Evolutionary conservation across 2,113 vertebrate genomes (phyloP), one percentile per base, ranked within the genome.

Genomic region (Apus apus): DNA sequence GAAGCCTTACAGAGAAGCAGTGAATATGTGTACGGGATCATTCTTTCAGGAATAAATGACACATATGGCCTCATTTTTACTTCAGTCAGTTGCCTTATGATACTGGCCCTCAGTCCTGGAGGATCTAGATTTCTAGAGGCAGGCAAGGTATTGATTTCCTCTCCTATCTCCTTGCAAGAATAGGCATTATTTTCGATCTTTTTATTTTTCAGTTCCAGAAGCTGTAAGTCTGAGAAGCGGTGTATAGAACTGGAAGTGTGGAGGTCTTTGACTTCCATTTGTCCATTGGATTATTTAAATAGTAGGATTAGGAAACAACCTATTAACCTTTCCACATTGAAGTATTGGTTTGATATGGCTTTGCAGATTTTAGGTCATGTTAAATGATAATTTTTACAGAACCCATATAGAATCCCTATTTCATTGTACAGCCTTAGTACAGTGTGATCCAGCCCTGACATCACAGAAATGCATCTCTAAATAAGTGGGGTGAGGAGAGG

Each of bases 391-490:
- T 56, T 50, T 66, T n/a, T 72, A 21, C 7, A 54, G 78, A 75
- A 50, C 26, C 30, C 2, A 0, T 0, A 0, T 18, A 32, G 65
- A 66, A 58, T 43, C 4, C 2, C 2, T 6, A 2, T 15, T 61
- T 92, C 5, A 12, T 67, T 48, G 11, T 46, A 29, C 6, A 77
- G 32, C 23, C 20, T 32, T 9, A 14, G 34, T 8, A 23, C 16
- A 23, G 29, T 1, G 3, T 62, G 40, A 25, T 50, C 45, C 4
- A 0, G 27, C 8, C n/a, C 19, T 58, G 62, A 5, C 3, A 11
- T 6, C 40, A 51, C 38, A 82, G 53, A 43, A 64, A 13, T 0
- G 0, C 0, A 1, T 56, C 14, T 71, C 51, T 45, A 21, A 15
- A 12, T 36, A 30, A 22, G 38, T 15, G 58, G 58, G 46, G 16